These are phyloP conservation scores for Castor canadensis DNA, from an alignment of 2,113 vertebrate genomes.

Conservation along the genomic window DNA sequence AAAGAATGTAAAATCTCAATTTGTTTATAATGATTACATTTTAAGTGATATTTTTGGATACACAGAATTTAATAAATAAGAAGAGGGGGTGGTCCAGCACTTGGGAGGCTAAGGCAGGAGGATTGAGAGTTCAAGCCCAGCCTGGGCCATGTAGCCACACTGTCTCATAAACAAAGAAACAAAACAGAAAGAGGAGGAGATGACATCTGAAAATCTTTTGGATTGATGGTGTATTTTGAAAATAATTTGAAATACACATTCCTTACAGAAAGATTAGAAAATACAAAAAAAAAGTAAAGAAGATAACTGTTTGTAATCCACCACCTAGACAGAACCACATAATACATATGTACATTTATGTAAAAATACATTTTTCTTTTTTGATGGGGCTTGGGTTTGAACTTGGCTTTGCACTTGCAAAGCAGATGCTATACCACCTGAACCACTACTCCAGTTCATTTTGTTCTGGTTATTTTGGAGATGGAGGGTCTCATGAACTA, in stretches of 20 bases:
- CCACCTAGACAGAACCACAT: not conserved
- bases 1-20: constrained; percentile 42
- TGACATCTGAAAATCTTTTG: not conserved
- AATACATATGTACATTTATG: too few species aligned
- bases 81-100: not conserved
- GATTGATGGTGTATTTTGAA: not conserved
- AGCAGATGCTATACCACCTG: too few species aligned
- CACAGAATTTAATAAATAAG: not conserved
- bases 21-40: constrained; percentile 48
- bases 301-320: not conserved
- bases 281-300: not conserved
- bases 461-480: too few species aligned
- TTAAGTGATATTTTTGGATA: constrained; percentile 50
- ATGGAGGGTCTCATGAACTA: too few species aligned
- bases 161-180: not conserved
- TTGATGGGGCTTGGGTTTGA: too few species aligned
- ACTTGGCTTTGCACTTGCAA: too few species aligned
- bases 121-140: not conserved
- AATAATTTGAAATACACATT: not conserved
- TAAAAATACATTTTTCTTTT: too few species aligned
- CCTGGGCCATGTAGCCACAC: too few species aligned
- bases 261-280: not conserved
- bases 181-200: not conserved
- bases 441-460: too few species aligned
- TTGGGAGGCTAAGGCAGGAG: not conserved